Percentiles rank a stretch among this genome's conserved stretches.
These are phyloP conservation scores for Petrophora chlorosata DNA, from an alignment of 2,888 invertebrate genomes.

Conservation along the genomic window DNA sequence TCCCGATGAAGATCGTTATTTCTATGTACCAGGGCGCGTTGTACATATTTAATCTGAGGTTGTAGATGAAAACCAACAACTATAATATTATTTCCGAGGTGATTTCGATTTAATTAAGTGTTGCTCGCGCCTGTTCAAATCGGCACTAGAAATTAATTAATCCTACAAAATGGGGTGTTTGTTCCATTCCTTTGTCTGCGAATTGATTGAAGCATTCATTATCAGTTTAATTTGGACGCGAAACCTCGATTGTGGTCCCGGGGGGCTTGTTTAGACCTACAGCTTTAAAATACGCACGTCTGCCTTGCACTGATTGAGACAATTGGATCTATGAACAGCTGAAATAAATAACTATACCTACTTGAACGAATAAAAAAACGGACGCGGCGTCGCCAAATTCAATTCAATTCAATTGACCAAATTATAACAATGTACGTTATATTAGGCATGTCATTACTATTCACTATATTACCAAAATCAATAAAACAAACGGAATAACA, in stretches of 20 bases:
- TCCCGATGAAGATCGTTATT: too few relatives aligned
- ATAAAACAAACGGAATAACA: too few relatives aligned
- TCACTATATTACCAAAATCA: too few relatives aligned
- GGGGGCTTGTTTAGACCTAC: neutral
- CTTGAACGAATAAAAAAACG: too few relatives aligned
- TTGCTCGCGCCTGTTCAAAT: neutral
- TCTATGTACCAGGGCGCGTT: too few relatives aligned
- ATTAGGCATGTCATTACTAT: too few relatives aligned
- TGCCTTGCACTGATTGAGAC: conserved; percentile 6
- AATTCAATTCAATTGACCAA: too few relatives aligned
- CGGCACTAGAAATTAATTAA: conserved; percentile 15
- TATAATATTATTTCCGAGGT: too few relatives aligned
- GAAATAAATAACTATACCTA: neutral
- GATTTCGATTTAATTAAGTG: conserved; percentile 2
- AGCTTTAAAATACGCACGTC: conserved; percentile 7
- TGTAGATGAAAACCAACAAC: too few relatives aligned
- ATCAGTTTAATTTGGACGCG: conserved; percentile 20
- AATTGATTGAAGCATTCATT: conserved; percentile 24
- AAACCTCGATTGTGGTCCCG: conserved; percentile 7
- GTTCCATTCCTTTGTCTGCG: conserved; percentile 15
- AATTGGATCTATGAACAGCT: conserved; percentile 10
- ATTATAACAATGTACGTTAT: too few relatives aligned
- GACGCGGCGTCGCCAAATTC: too few relatives aligned
- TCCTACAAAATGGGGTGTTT: conserved; percentile 19
- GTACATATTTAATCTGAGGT: too few relatives aligned